These are phyloP conservation scores for Axis porcinus DNA, from an alignment of 2,113 vertebrate genomes.

Conservation along the genomic window DNA sequence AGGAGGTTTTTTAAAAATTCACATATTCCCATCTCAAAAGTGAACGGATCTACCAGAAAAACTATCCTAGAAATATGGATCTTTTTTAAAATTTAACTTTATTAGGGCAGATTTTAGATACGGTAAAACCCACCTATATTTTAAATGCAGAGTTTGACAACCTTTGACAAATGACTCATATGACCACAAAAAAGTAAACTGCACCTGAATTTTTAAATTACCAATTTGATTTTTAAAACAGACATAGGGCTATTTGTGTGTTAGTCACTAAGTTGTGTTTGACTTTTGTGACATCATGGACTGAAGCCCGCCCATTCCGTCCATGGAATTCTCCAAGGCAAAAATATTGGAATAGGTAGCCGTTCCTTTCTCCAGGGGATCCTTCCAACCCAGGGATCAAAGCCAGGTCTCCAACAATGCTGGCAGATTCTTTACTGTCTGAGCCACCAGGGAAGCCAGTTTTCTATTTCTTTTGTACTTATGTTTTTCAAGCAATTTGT, in stretches of 20 bases:
- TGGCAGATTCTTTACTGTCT: background rate
- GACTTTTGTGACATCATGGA: background rate
- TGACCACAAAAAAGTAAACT: background rate
- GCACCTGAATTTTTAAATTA: background rate
- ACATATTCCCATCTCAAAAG: background rate
- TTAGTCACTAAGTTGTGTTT: background rate
- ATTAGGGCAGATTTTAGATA: background rate
- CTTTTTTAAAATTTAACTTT: background rate
- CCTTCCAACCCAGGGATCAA: background rate
- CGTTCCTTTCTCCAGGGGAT: background rate
- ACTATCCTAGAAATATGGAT: background rate
- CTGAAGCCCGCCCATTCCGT: background rate
- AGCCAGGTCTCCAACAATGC: background rate
- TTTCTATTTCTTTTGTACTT: background rate
- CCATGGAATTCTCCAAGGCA: background rate
- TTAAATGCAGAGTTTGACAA: background rate
- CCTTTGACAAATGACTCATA: background rate
- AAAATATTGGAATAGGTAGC: background rate
- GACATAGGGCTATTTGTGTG: background rate
- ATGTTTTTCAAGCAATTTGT: background rate
- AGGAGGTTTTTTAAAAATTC: background rate
- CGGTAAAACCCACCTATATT: background rate
- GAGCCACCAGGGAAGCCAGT: background rate
- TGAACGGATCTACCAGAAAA: background rate
- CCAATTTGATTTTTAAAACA: conserved; percentile 3